phyloP scores from a whole-genome alignment of 2,888 invertebrate genomes.

The Bombyx huttoni region DNA sequence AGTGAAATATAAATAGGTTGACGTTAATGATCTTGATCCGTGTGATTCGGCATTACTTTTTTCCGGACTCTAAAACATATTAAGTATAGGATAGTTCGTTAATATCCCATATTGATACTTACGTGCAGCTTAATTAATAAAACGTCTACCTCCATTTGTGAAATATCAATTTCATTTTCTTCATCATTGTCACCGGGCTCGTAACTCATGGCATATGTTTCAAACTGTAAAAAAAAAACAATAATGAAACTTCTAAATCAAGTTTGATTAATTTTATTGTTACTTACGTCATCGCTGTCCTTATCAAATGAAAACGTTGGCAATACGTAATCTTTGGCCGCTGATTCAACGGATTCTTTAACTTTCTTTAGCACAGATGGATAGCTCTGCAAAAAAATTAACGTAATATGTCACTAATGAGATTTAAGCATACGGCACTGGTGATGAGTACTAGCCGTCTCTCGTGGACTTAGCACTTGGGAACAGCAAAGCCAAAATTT shows the following conservation, averaged over 20 bases:
- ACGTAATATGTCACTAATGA: background rate
- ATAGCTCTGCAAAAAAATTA: constrained; percentile 38
- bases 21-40: constrained; percentile 52
- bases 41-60: constrained; percentile 51
- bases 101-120: too few relatives aligned
- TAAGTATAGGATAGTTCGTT: background rate
- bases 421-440: too few relatives aligned
- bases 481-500: too few relatives aligned
- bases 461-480: too few relatives aligned
- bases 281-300: constrained; percentile 31
- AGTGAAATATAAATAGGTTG: constrained; percentile 33
- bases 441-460: too few relatives aligned
- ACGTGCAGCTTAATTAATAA: background rate
- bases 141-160: constrained; percentile 29
- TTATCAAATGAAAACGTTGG: constrained; percentile 42
- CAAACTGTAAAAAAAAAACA: constrained; percentile 14
- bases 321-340: constrained; percentile 57
- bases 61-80: constrained; percentile 38
- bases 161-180: constrained; percentile 19
- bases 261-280: background rate
- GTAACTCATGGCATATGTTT: constrained; percentile 31
- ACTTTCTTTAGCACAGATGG: constrained; percentile 59
- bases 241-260: background rate
- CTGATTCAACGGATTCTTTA: constrained; percentile 37
- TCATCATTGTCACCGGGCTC: constrained; percentile 44